Base-by-base conservation (phyloP, 2,113 vertebrate species). In the Typhlomys cinereus region DNA sequence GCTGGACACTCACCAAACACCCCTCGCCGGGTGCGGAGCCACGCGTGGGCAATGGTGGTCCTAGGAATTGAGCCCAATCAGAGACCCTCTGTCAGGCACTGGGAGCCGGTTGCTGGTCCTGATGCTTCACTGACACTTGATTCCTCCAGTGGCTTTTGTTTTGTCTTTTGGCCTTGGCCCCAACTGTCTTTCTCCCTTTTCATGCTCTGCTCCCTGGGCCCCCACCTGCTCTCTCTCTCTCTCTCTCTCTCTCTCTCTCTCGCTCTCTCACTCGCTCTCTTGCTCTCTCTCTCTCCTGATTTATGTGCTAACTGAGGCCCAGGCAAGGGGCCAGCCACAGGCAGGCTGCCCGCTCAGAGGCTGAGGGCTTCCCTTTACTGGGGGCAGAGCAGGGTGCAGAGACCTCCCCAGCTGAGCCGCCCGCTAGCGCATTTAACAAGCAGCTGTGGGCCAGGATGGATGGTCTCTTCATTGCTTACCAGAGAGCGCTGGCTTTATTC, bases 401-500 rank as follows among this genome's bases (percentile, higher is more conserved):
- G 82, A 69, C 62, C 81, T 82, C 44, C 2, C 2, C 54, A 31
- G 50, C 36, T 27, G 59, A 73, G 23, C 57, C 67, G 59, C 61
- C 31, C 75, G n/a, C 80, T 17, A 64, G 66, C 52, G 6, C 48
- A 44, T 44, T 90, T 82, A 80, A 83, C 41, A 36, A 76, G 79
- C 36, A 39, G 39, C 59, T 41, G 64, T 80, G 59, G 41, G 54
- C 74, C 18, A 46, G n/a, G 78, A 61, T 4, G 46, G 54, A 76
- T 66, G 61, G 10, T 27, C 78, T 91, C 5, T 73, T 91, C 48
- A 73, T 50, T 90, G 73, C 91, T 88, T 85, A 92, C 69, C 85
- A 79, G 88, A 79, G 64, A 86, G 74, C 27, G 12, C 52, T 61
- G 34, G 10, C 82, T 64, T 34, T 88, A 71, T 75, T 70, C 71